phyloP scores from a whole-genome alignment of 1,140 invertebrate species.

The Acyrthosiphon pisum region DNA sequence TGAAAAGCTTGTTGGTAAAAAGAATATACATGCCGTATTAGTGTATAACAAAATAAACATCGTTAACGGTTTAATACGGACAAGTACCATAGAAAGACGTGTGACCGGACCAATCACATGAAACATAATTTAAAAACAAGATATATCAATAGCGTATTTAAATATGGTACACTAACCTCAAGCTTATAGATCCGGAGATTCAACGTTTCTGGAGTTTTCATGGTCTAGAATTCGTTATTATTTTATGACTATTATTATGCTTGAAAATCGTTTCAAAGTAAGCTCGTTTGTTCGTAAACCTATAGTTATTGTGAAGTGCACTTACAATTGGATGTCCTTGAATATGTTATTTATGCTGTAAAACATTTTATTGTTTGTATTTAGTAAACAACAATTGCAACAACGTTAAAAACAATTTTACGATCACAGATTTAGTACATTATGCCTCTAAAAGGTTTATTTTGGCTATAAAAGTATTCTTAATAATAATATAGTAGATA shows the following conservation, averaged over 20 bases:
- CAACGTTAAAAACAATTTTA: neutral
- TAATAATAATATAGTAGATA: neutral
- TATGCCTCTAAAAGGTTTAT: neutral
- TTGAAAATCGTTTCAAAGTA: neutral
- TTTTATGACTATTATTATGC: neutral
- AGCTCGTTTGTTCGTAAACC: neutral
- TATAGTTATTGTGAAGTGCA: neutral
- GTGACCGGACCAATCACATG: too few species aligned
- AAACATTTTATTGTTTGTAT: constrained; percentile 1
- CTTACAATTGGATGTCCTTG: neutral
- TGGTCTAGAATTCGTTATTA: neutral
- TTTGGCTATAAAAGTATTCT: neutral
- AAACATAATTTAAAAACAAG: too few species aligned
- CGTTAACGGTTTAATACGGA: too few species aligned
- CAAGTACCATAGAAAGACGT: too few species aligned
- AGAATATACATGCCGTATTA: too few species aligned
- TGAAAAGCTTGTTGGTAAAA: too few species aligned
- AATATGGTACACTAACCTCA: neutral
- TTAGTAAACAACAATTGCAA: neutral
- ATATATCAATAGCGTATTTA: too few species aligned
- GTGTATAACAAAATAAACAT: too few species aligned
- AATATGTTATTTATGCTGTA: neutral
- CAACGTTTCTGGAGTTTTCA: neutral
- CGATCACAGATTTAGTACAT: neutral
- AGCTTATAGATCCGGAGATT: neutral